Percentiles rank a stretch among this genome's conserved stretches.
Evolutionary conservation across 2,113 vertebrate species (phyloP).

Genomic region (Machaerirhynchus nigripectus): DNA sequence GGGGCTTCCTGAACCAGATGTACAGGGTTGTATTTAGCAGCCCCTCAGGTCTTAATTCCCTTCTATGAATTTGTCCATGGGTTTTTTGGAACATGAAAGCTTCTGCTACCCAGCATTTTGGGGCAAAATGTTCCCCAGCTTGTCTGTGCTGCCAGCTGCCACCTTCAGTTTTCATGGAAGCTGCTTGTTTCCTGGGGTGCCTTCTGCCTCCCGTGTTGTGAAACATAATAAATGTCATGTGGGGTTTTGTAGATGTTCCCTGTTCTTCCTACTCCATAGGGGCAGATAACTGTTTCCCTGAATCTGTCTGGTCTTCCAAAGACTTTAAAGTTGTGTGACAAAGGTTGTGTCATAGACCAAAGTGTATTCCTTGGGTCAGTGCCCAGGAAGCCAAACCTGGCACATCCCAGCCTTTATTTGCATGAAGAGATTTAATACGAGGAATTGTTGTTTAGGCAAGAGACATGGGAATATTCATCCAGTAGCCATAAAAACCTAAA

Average conservation of each 20-base stretch:
- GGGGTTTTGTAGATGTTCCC: background rate
- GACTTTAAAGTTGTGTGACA: background rate
- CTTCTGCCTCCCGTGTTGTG: background rate
- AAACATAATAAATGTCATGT: background rate
- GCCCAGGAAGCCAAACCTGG: slow-evolving; percentile 4
- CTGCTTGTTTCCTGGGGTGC: background rate
- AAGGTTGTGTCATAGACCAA: background rate
- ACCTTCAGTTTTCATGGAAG: background rate
- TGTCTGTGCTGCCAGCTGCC: background rate
- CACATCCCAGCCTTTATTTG: background rate
- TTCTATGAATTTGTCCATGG: background rate
- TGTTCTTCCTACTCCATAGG: background rate
- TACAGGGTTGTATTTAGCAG: background rate
- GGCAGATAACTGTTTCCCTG: background rate
- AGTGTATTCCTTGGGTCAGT: background rate
- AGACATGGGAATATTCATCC: background rate
- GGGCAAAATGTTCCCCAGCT: background rate
- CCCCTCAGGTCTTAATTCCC: background rate
- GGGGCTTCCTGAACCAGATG: background rate
- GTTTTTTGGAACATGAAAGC: background rate
- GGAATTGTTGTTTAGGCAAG: background rate
- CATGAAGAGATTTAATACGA: background rate
- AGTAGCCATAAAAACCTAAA: background rate
- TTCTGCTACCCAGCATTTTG: background rate
- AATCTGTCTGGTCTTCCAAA: background rate